Evolutionary conservation across 2,113 vertebrate genomes (phyloP), one percentile per base, ranked within the genome.

Genomic region (Eptatretus burgeri): DNA sequence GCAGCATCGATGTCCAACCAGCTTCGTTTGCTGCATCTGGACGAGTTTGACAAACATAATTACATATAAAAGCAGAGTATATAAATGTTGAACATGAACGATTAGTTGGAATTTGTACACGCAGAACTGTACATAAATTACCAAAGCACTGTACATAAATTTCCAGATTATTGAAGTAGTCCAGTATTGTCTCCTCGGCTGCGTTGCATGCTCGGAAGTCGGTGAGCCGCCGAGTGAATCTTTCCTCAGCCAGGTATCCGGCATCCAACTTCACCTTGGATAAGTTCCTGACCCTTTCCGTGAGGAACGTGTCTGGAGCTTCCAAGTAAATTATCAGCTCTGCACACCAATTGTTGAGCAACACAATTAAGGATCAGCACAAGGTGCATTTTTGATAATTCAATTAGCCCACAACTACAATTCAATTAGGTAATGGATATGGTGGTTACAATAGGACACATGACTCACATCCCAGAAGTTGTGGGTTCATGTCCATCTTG

Each of bases 281-380:
- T 4, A 98, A 76, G 66, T 83, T 81, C 63, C 84, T 77, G 71
- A 85, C 77, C 5, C 85, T 79, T 5, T 80, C 75, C 73, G 75
- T 82, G 69, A 98, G 77, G 67, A 88, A 82, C 50, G 70, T 71
- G 20, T 95, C 87, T 0, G 81, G 70, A 9, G 81, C 82, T 0
- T 79, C 77, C 75, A 98, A 77, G 13, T 69, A 72, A 65, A 89
- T 72, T 20, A 93, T 68, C 9, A 79, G 77, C 63, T 93, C 91
- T 98, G 73, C 13, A 67, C 51, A 41, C 27, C 27, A 7, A 41
- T 41, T 41, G 27, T 41, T 41, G 7, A 41, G 27, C 3, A 7
- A 41, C 27, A 41, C 27, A 3, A 41, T 41, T 41, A 41, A 41
- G 27, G 27, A 41, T 41, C 27, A 41, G 27, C 27, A 41, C 27